Evolutionary conservation across 2,113 vertebrate genomes (phyloP), one percentile per base, ranked within the genome.

Genomic region (Cettia cetti): DNA sequence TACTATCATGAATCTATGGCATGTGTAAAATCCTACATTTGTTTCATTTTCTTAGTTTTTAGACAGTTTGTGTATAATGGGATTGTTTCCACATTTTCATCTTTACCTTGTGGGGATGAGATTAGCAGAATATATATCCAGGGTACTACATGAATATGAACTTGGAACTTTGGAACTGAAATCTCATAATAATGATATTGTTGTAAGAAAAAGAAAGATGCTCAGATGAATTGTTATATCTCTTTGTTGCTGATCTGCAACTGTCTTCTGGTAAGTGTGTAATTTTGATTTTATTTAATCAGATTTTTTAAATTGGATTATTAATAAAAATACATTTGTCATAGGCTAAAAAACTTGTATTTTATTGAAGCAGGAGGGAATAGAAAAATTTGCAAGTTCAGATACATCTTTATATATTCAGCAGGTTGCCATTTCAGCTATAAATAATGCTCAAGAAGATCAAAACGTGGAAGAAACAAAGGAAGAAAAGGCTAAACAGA

Each of bases 331-430:
- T 68, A 9, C 20, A 15, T 56, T 64, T 93, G 15, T 17, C 27
- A 30, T 59, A 31, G 15, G 17, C 23, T 87, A 64, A 76, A 60
- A 63, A 35, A 37, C 3, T 39, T 80, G n/a, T 33, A 10, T 30
- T 54, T 63, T 31, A 39, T 54, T 90, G 47, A 89, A 89, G 27
- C 3, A 70, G 18, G 44, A 85, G 17, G 22, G 7, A 9, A 9
- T 50, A 21, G 26, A 59, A 92, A 87, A 59, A 45, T 40, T 28
- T 23, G 1, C 47, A 28, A 5, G n/a, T 71, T 95, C 80, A 70
- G 26, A 45, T 81, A 3, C 10, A 45, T 92, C 16, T 86, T 77
- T 77, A 83, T 93, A 28, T 82, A 59, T 96, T 97, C 86, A 95
- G 66, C 33, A 97, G 66, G 45, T 80, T 22, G 69, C 77, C 15